A percentile compares a stretch with the other conserved stretches of the same genome.
Evolutionary conservation across 2,797 vertebrate species (phyloP).

Genomic region (Chromis chromis): DNA sequence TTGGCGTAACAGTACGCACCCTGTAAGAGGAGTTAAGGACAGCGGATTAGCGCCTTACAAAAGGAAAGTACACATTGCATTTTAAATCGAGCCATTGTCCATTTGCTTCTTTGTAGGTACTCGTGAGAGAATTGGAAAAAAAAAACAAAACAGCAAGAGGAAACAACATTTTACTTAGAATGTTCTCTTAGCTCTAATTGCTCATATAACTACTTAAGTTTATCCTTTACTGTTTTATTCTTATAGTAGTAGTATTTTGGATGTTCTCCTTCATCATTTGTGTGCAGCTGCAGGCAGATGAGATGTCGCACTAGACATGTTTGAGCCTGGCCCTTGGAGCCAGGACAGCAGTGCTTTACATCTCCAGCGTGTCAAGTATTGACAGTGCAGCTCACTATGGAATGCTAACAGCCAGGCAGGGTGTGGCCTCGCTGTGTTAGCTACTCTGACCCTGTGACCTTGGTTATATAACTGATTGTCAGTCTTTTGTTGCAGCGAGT

Average conservation of each 20-base stretch:
- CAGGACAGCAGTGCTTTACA: constrained; percentile 31
- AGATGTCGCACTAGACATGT: constrained; percentile 35
- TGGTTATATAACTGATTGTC: constrained; percentile 64
- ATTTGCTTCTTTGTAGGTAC: not conserved
- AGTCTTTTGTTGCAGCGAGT: constrained; percentile 38
- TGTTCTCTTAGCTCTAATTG: too few relatives aligned
- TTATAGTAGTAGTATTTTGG: not conserved
- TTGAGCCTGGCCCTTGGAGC: constrained; percentile 28
- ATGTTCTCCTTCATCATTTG: constrained; percentile 1
- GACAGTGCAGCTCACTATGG: constrained; percentile 61
- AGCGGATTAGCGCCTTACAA: not conserved
- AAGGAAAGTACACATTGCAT: not conserved
- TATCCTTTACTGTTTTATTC: not conserved
- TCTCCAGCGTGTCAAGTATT: constrained; percentile 55
- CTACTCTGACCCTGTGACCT: constrained; percentile 62
- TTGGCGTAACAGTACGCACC: not conserved
- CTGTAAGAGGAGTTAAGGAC: constrained; percentile 24
- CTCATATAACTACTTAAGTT: not conserved
- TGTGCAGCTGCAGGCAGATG: constrained; percentile 8
- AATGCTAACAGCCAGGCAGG: constrained; percentile 67
- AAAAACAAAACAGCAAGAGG: too few relatives aligned
- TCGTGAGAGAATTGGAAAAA: too few relatives aligned
- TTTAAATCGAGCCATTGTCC: constrained; percentile 7
- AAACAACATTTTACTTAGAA: too few relatives aligned
- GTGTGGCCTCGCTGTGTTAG: constrained; percentile 53